These are phyloP conservation scores for Siniperca undulata DNA, from an alignment of 2,797 vertebrate species.

Conservation along the genomic window DNA sequence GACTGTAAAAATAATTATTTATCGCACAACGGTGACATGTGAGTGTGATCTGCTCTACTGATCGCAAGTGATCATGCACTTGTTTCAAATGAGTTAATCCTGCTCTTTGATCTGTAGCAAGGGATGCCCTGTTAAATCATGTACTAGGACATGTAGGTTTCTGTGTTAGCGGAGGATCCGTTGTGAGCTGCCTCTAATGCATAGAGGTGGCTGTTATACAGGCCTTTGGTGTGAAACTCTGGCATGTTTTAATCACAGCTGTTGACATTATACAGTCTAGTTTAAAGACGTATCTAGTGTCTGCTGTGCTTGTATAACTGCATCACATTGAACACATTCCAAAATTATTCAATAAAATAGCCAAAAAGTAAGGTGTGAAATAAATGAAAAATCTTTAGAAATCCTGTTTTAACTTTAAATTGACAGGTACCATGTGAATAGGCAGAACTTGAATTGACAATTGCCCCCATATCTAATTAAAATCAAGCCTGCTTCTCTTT, in stretches of 20 bases:
- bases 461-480: slow-evolving; percentile 67
- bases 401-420: slow-evolving; percentile 22
- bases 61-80: slow-evolving; percentile 48
- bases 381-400: background rate
- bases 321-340: slow-evolving; percentile 6
- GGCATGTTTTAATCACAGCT: slow-evolving; percentile 33
- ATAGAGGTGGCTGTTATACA: background rate
- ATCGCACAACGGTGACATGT: slow-evolving; percentile 33
- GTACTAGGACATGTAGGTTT: slow-evolving; percentile 39
- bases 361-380: background rate
- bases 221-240: background rate
- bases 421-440: slow-evolving; percentile 33
- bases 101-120: slow-evolving; percentile 55
- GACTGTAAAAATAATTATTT: slow-evolving; percentile 36
- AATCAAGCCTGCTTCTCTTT: slow-evolving; percentile 50
- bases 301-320: background rate
- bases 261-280: background rate
- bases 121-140: slow-evolving; percentile 39
- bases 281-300: background rate
- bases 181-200: slow-evolving; percentile 2
- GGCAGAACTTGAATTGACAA: slow-evolving; percentile 43
- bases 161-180: background rate
- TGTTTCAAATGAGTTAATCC: slow-evolving; percentile 52
- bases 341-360: background rate
- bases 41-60: slow-evolving; percentile 52